Conservation (phyloP, 1,140 invertebrate species). For the Cotesia typhae region DNA sequence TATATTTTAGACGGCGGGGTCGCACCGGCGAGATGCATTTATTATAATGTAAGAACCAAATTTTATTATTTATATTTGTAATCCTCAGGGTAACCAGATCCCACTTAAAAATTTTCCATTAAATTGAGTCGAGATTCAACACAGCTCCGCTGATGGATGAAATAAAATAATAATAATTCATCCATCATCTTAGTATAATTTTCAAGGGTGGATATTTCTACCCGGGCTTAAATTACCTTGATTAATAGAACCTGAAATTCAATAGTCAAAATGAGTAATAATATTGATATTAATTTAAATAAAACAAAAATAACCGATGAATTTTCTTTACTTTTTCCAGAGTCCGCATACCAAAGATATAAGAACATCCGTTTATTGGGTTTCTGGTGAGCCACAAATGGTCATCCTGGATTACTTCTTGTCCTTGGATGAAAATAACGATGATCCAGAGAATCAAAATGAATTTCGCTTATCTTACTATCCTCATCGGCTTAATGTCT, state of each 20-base stretch:
- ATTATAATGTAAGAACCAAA: constrained; percentile 82
- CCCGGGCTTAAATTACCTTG: too few species aligned
- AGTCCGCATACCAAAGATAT: constrained; percentile 82
- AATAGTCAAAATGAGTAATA: too few species aligned
- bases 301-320: constrained; percentile 18
- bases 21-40: constrained; percentile 82
- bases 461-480: constrained; percentile 88
- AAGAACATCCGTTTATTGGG: constrained; percentile 81
- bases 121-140: too few species aligned
- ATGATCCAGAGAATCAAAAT: constrained; percentile 61
- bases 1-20: constrained; percentile 77
- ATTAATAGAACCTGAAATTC: too few species aligned
- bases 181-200: too few species aligned
- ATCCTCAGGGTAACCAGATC: too few species aligned
- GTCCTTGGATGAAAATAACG: constrained; percentile 64
- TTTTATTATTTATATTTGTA: background rate
- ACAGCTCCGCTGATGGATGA: too few species aligned
- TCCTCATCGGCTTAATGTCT: constrained; percentile 78
- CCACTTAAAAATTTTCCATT: too few species aligned
- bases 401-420: constrained; percentile 84
- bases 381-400: constrained; percentile 75
- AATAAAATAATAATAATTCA: too few species aligned
- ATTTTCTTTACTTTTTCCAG: constrained; percentile 64
- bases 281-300: background rate
- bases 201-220: background rate